phyloP scores from a whole-genome alignment of 2,888 invertebrate species.

The Eristalis tenax region DNA sequence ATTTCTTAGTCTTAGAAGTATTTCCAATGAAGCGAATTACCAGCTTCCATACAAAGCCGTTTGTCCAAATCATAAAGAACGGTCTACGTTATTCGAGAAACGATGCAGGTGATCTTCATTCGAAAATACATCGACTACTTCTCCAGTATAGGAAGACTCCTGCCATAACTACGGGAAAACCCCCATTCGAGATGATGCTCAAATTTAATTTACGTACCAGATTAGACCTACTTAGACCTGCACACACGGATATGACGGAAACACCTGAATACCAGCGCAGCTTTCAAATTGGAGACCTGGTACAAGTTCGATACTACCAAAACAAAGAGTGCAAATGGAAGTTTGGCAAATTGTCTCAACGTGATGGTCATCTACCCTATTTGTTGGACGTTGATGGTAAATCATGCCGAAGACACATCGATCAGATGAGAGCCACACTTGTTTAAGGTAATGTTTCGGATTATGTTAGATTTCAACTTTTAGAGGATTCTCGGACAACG shows the following conservation, averaged over 20 bases:
- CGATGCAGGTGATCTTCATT: conserved; percentile 15
- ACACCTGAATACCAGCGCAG: not conserved
- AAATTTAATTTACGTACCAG: conserved; percentile 24
- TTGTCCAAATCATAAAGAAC: conserved; percentile 54
- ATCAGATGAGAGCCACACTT: conserved; percentile 13
- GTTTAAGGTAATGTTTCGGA: not conserved
- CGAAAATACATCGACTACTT: conserved; percentile 7
- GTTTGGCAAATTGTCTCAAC: conserved; percentile 3
- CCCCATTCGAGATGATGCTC: conserved; percentile 1
- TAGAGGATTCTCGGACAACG: not conserved
- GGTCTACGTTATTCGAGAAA: conserved; percentile 4
- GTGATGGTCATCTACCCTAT: conserved; percentile 16
- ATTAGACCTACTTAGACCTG: conserved; percentile 2
- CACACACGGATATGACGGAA: not conserved
- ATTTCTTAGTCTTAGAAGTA: not conserved
- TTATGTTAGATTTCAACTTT: not conserved
- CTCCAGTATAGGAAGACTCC: conserved; percentile 19
- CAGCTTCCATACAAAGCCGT: conserved; percentile 23
- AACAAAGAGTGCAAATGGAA: conserved; percentile 19
- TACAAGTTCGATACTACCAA: conserved; percentile 12
- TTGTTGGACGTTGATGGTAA: not conserved
- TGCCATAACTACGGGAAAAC: conserved; percentile 8
- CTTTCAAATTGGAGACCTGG: conserved; percentile 4
- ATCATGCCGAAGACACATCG: conserved; percentile 3
- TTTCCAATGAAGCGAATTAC: conserved; percentile 5